A percentile compares a stretch with the other conserved stretches of the same genome.
Evolutionary conservation across 1,140 invertebrate genomes (phyloP).

Genomic region (Phymorhynchus buccinoides): DNA sequence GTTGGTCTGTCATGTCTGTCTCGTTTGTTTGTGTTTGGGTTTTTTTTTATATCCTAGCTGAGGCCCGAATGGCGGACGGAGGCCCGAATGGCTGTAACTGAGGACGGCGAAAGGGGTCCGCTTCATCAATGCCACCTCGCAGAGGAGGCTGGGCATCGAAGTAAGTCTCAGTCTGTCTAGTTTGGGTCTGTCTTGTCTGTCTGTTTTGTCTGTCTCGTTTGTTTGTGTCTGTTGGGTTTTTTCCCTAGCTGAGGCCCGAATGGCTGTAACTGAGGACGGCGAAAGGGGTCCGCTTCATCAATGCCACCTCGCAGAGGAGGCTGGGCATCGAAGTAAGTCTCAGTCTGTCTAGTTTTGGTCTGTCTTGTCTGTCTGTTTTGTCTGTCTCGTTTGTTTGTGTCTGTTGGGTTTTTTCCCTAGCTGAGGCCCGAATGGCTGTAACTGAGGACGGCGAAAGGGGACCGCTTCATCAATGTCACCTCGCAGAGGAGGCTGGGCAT

Average conservation of each 20-base stretch:
- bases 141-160: neutral
- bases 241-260: slow-evolving; percentile 84
- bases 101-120: slow-evolving; percentile 83
- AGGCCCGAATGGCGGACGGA: no score
- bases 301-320: slow-evolving; percentile 56
- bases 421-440: no score
- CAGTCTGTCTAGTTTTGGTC: no score
- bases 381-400: no score
- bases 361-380: no score
- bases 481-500: neutral
- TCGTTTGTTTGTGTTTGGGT: no score
- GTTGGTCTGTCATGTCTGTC: no score
- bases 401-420: no score
- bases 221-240: no score
- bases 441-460: slow-evolving; percentile 83
- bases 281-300: slow-evolving; percentile 82
- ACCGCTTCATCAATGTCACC: slow-evolving; percentile 76
- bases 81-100: slow-evolving; percentile 84
- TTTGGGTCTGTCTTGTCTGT: no score
- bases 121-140: slow-evolving; percentile 72
- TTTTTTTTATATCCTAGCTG: no score
- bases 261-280: slow-evolving; percentile 83
- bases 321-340: neutral
- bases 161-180: neutral
- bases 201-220: no score